Conservation (phyloP, 1,140 invertebrate species). For the Drosophila tropicalis region DNA sequence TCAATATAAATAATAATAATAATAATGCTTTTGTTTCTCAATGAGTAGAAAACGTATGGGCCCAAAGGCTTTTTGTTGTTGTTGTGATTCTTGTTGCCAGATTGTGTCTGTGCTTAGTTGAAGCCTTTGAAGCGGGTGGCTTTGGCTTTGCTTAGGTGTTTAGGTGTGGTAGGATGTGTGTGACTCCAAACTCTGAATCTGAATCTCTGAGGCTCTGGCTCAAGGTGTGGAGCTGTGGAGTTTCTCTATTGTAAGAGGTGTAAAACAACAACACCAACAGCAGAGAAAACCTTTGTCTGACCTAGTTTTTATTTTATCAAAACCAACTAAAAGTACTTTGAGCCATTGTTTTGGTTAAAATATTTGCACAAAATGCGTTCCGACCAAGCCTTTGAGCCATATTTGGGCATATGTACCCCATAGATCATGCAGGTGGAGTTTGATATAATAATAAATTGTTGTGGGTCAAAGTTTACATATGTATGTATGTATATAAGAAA, state of each 20-base stretch:
- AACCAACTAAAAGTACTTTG: constrained; percentile 5
- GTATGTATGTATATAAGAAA: background rate
- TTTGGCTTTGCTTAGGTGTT: constrained; percentile 6
- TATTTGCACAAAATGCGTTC: constrained; percentile 39
- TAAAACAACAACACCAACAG: constrained; percentile 24
- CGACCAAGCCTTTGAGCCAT: constrained; percentile 30
- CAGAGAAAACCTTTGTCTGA: constrained; percentile 52
- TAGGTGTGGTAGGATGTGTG: constrained; percentile 59
- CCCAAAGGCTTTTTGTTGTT: constrained; percentile 36
- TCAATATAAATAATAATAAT: constrained; percentile 37
- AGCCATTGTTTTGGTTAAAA: constrained; percentile 41
- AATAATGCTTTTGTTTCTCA: constrained; percentile 50
- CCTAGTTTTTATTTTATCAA: constrained; percentile 38
- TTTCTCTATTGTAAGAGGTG: constrained; percentile 31
- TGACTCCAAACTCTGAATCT: constrained; percentile 15
- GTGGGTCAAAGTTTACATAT: constrained; percentile 38
- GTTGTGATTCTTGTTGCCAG: constrained; percentile 40
- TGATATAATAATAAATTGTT: constrained; percentile 33
- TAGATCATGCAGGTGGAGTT: constrained; percentile 44
- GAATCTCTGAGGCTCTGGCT: background rate
- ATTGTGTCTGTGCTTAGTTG: constrained; percentile 50
- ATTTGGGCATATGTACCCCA: background rate
- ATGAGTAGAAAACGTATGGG: constrained; percentile 36
- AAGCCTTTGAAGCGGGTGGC: constrained; percentile 23
- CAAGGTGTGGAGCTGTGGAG: constrained; percentile 41